Conservation (phyloP, 2,113 vertebrate genomes). For the Etia nguti region DNA sequence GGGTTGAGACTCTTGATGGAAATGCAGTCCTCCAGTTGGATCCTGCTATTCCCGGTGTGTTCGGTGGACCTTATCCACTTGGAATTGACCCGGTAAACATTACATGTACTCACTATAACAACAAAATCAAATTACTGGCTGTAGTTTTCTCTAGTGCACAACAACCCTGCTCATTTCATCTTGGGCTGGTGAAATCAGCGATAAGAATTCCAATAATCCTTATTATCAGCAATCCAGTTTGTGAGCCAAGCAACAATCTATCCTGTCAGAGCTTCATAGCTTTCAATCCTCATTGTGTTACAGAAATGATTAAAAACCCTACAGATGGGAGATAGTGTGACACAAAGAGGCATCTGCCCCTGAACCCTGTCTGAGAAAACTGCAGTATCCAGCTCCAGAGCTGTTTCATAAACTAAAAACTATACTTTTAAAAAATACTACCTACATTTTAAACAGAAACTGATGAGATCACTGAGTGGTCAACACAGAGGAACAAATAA, state of each 20-base stretch:
- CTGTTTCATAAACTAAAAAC: not conserved
- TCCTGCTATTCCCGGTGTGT: conserved; percentile 85
- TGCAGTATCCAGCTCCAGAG: not conserved
- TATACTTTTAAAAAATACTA: not conserved
- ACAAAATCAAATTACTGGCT: not conserved
- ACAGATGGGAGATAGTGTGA: not conserved
- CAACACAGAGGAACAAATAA: not conserved
- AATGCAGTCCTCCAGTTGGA: conserved; percentile 85
- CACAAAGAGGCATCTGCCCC: not conserved
- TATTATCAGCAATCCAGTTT: not conserved
- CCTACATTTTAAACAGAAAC: not conserved
- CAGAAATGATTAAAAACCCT: not conserved
- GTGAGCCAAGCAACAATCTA: not conserved
- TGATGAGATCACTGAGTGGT: not conserved
- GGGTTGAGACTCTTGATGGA: conserved; percentile 75
- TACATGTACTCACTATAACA: not conserved
- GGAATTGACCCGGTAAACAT: conserved; percentile 92
- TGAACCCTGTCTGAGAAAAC: not conserved
- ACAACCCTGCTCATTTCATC: not conserved
- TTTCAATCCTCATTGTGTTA: not conserved
- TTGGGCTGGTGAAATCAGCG: not conserved
- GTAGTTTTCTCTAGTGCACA: not conserved
- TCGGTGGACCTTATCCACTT: conserved; percentile 89
- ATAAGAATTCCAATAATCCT: not conserved
- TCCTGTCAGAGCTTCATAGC: not conserved